Evolutionary conservation across 2,113 vertebrate species (phyloP).

Genomic region (Sitta europaea): DNA sequence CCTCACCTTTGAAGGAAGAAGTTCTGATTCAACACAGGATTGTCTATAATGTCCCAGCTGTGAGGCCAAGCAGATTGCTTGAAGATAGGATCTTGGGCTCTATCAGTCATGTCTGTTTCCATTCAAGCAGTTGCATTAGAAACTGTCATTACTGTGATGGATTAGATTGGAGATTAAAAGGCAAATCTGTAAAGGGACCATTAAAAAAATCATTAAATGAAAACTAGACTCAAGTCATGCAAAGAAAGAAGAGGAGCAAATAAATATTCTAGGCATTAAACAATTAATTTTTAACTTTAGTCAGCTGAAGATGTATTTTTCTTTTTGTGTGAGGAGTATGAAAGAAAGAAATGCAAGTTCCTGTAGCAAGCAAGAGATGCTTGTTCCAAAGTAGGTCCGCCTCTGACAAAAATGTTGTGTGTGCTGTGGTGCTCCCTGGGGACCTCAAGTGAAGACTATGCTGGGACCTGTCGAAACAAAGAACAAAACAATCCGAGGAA

Average conservation of each 20-base stretch:
- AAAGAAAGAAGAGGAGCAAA: not conserved
- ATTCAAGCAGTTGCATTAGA: not conserved
- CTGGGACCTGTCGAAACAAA: not conserved
- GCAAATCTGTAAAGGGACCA: not conserved
- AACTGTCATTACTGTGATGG: not conserved
- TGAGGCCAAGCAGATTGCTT: not conserved
- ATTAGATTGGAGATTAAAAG: conserved; percentile 7
- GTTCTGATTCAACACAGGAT: not conserved
- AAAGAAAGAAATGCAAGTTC: not conserved
- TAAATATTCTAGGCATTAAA: not conserved
- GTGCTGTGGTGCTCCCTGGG: not conserved
- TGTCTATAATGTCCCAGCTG: not conserved
- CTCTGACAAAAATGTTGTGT: not conserved
- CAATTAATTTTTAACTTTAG: not conserved
- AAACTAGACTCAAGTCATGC: not conserved
- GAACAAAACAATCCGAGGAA: not conserved
- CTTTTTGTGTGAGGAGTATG: not conserved
- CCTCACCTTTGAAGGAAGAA: not conserved
- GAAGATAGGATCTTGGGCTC: not conserved
- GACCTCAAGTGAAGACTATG: not conserved
- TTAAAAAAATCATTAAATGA: not conserved
- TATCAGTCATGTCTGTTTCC: not conserved
- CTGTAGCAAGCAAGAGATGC: not conserved
- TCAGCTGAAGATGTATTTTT: not conserved
- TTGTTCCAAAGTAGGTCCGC: not conserved